Percentiles rank a stretch among this genome's conserved stretches.
Conservation (phyloP, 2,113 vertebrate species). For the Campylorhamphus procurvoides region DNA sequence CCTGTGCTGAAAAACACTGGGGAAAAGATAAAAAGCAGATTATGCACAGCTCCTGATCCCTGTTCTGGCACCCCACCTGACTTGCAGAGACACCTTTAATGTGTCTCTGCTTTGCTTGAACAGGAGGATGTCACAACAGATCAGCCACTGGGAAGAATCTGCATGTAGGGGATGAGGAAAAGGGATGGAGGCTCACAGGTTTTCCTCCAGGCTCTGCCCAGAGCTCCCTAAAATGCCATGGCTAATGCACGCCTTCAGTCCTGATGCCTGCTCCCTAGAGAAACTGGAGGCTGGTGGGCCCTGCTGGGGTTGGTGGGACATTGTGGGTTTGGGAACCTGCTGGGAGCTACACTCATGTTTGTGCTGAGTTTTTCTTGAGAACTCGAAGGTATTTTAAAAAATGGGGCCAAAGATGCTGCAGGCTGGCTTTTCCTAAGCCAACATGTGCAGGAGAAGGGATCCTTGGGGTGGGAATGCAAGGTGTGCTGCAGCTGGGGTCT, state of each 20-base stretch:
- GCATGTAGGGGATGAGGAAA: neutral
- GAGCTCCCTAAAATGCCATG: neutral
- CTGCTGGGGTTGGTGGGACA: fast-evolving
- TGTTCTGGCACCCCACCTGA: neutral
- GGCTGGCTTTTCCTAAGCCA: neutral
- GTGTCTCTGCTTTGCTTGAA: neutral
- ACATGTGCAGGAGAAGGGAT: neutral
- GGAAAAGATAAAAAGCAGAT: neutral
- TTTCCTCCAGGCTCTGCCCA: neutral
- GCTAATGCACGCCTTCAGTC: neutral
- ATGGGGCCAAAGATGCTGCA: neutral
- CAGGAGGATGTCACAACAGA: neutral
- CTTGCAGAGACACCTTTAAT: neutral
- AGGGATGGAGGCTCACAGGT: neutral
- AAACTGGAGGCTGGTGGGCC: neutral
- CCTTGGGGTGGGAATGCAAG: neutral
- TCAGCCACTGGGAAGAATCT: neutral
- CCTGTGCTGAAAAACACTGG: neutral
- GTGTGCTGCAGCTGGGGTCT: neutral
- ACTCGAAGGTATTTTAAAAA: neutral
- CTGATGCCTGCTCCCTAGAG: neutral
- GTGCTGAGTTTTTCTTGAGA: neutral
- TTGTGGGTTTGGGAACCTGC: neutral
- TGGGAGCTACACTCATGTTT: fast-evolving
- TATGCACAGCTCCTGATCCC: neutral